Conservation (phyloP, 2,888 invertebrate genomes). For the Dynastes grantii region DNA sequence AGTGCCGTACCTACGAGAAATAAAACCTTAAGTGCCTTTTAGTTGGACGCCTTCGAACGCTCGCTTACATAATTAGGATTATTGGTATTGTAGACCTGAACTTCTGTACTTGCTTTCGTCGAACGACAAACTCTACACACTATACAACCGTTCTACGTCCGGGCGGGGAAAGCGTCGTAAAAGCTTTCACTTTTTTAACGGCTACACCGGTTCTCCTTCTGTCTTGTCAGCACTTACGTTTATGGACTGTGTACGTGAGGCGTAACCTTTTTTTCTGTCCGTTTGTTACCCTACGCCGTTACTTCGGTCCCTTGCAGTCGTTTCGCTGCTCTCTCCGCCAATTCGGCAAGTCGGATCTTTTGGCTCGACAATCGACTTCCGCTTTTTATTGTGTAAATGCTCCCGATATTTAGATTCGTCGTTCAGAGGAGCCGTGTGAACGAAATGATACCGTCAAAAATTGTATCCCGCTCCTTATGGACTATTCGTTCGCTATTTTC, state of each 20-base stretch:
- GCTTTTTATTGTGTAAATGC: slow-evolving; percentile 45
- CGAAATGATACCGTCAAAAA: slow-evolving; percentile 40
- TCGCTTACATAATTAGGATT: slow-evolving; percentile 63
- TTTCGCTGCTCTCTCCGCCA: slow-evolving; percentile 33
- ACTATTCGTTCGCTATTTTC: slow-evolving; percentile 42
- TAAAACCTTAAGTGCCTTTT: slow-evolving; percentile 61
- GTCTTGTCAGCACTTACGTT: slow-evolving; percentile 61
- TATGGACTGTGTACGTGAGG: slow-evolving; percentile 58
- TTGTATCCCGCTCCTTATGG: slow-evolving; percentile 30
- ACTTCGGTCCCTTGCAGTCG: slow-evolving; percentile 28
- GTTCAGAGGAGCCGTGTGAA: slow-evolving; percentile 7
- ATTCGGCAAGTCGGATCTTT: slow-evolving; percentile 34
- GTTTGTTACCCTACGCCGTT: slow-evolving; percentile 49
- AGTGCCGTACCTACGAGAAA: slow-evolving; percentile 57
- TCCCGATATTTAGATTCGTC: slow-evolving; percentile 45
- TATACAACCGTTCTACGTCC: slow-evolving; percentile 30
- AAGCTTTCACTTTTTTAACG: slow-evolving; percentile 61
- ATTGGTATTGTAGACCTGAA: slow-evolving; percentile 60
- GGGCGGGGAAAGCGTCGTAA: slow-evolving; percentile 55
- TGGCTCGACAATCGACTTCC: slow-evolving; percentile 40
- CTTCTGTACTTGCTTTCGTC: slow-evolving; percentile 52
- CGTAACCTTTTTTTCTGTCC: slow-evolving; percentile 53
- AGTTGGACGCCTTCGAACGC: slow-evolving; percentile 60
- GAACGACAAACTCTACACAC: slow-evolving; percentile 31
- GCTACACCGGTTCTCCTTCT: slow-evolving; percentile 58